Conservation (phyloP, 2,888 invertebrate species). For the Drosophila incognita region DNA sequence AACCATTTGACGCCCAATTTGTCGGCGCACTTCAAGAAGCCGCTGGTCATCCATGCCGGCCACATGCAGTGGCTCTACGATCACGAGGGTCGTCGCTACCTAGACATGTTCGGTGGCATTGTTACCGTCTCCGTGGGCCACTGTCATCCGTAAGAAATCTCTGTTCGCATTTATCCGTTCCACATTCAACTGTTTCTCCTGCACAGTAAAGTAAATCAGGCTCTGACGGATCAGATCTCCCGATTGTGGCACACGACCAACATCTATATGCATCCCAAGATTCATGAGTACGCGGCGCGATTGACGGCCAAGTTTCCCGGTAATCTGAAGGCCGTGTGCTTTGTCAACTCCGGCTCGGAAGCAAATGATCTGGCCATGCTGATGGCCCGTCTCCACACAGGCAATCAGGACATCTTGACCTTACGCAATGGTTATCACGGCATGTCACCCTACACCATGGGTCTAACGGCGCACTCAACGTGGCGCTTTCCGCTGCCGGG, state of each 20-base stretch:
- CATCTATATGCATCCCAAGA: slow-evolving; percentile 94
- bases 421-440: slow-evolving; percentile 97
- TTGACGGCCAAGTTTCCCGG: slow-evolving; percentile 93
- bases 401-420: slow-evolving; percentile 93
- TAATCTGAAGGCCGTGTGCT: slow-evolving; percentile 94
- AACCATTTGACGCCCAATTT: slow-evolving; percentile 90
- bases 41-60: slow-evolving; percentile 93
- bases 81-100: slow-evolving; percentile 92
- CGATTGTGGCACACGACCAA: slow-evolving; percentile 96
- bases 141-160: slow-evolving; percentile 95
- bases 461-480: slow-evolving; percentile 91
- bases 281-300: slow-evolving; percentile 95
- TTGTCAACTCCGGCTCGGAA: slow-evolving; percentile 98
- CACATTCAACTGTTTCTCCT: not conserved
- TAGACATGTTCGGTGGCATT: slow-evolving; percentile 98
- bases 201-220: slow-evolving; percentile 92
- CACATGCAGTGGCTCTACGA: slow-evolving; percentile 97
- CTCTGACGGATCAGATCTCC: slow-evolving; percentile 91
- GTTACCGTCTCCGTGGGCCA: slow-evolving; percentile 99
- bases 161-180: not conserved
- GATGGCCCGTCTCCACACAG: slow-evolving; percentile 94
- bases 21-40: slow-evolving; percentile 91
- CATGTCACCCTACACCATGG: slow-evolving; percentile 93
- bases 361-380: slow-evolving; percentile 97
- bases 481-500: slow-evolving; percentile 92